A percentile compares a stretch with the other conserved stretches of the same genome.
These are phyloP conservation scores for Cherax destructor DNA, from an alignment of 1,140 invertebrate genomes.

Conservation along the genomic window DNA sequence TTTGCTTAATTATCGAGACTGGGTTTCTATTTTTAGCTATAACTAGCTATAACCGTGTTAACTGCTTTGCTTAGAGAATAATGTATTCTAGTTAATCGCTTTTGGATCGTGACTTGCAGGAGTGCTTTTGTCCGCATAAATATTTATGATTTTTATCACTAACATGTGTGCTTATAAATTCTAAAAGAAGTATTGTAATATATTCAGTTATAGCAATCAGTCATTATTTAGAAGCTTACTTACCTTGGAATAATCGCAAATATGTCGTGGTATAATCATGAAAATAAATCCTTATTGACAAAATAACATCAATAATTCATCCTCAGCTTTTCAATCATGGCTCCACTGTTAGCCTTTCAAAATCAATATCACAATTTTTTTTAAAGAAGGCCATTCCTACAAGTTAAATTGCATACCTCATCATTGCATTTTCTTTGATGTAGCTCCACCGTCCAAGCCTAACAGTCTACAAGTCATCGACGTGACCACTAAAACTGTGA, in stretches of 20 bases:
- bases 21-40: slow-evolving; percentile 10
- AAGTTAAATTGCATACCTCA: not conserved
- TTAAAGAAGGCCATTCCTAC: not conserved
- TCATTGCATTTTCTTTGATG: slow-evolving; percentile 62
- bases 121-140: slow-evolving; percentile 37
- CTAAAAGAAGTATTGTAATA: not conserved
- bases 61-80: not conserved
- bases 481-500: slow-evolving; percentile 89
- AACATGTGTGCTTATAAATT: slow-evolving; percentile 22
- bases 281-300: not conserved
- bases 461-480: slow-evolving; percentile 84
- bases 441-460: slow-evolving; percentile 88
- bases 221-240: slow-evolving; percentile 24
- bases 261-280: not conserved
- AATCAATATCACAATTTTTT: not conserved
- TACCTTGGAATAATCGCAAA: not conserved
- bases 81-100: slow-evolving; percentile 14
- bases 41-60: not conserved
- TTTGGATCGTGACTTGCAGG: slow-evolving; percentile 48
- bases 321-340: slow-evolving; percentile 9
- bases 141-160: slow-evolving; percentile 17
- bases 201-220: not conserved
- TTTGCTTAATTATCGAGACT: not conserved
- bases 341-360: slow-evolving; percentile 46
- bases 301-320: not conserved